Conservation (phyloP, 2,113 vertebrate species). For the Pseudorhombus dupliciocellatus region DNA sequence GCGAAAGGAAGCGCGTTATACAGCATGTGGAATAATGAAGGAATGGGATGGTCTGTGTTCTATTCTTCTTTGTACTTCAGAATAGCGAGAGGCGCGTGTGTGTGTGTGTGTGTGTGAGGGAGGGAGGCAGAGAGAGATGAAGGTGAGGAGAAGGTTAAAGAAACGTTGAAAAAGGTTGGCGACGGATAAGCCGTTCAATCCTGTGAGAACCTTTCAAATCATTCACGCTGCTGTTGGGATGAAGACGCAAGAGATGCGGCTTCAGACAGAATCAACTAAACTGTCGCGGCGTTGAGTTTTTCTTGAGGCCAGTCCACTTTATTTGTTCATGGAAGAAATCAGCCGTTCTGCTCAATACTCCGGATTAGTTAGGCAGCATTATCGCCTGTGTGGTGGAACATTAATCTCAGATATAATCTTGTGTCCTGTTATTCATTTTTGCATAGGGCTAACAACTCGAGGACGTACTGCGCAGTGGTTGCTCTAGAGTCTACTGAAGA, state of each 20-base stretch:
- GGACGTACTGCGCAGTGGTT: constrained; percentile 4
- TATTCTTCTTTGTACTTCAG: not conserved
- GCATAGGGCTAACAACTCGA: constrained; percentile 34
- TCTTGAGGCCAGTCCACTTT: not conserved
- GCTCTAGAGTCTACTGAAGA: not conserved
- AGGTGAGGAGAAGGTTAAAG: constrained; percentile 23
- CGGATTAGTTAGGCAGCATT: constrained; percentile 11
- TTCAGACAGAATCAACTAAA: not conserved
- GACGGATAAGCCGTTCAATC: not conserved
- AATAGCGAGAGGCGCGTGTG: not conserved
- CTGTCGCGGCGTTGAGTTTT: not conserved
- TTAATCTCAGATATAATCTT: constrained; percentile 43
- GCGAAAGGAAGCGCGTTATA: constrained; percentile 13
- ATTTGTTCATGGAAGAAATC: not conserved
- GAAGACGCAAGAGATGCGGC: not conserved
- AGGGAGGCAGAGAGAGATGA: not conserved
- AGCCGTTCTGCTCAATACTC: constrained; percentile 9
- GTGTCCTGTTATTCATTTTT: constrained; percentile 20
- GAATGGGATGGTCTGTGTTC: constrained; percentile 19
- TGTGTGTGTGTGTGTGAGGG: not conserved
- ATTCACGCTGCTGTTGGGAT: not conserved
- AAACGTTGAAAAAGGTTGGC: constrained; percentile 29
- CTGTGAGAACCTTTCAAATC: not conserved
- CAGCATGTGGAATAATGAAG: constrained; percentile 55
- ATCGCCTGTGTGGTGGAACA: constrained; percentile 35